A percentile compares a stretch with the other conserved stretches of the same genome.
Conservation (phyloP, 1,140 invertebrate genomes). For the Pachyrhynchus sulphureomaculatus region DNA sequence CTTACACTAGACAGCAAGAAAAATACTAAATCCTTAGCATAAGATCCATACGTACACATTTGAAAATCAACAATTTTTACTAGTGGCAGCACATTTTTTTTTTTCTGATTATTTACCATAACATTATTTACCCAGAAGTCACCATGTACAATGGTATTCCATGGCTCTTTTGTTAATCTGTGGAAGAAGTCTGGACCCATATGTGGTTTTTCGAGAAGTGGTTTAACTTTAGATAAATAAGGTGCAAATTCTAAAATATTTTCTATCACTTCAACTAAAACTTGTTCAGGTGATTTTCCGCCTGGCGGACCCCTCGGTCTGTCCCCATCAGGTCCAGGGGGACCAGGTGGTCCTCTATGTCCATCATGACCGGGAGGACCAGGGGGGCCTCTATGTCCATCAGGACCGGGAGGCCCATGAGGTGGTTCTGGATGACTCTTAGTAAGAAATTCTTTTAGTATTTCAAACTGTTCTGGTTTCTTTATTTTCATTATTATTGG, state of each 20-base stretch:
- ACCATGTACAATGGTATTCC: constrained; percentile 56
- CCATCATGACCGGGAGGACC: background rate
- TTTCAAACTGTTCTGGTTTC: constrained; percentile 53
- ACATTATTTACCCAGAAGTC: constrained; percentile 68
- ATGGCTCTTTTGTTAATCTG: constrained; percentile 45
- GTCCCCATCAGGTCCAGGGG: too few relatives aligned
- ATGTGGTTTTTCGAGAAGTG: background rate
- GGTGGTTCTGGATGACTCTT: background rate
- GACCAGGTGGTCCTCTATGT: background rate
- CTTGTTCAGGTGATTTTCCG: background rate
- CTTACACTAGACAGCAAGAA: constrained; percentile 59
- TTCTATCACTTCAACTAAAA: background rate
- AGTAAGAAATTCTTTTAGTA: constrained; percentile 47
- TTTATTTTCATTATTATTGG: constrained; percentile 58
- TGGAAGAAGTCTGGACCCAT: background rate
- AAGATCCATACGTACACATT: constrained; percentile 56
- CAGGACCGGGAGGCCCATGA: background rate
- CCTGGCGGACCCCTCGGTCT: background rate
- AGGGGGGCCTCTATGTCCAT: background rate
- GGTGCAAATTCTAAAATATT: background rate
- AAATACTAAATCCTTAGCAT: constrained; percentile 59
- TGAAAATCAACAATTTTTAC: constrained; percentile 67
- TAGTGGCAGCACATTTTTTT: constrained; percentile 46
- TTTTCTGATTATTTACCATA: constrained; percentile 43
- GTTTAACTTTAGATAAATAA: background rate